Evolutionary conservation across 2,888 invertebrate genomes (phyloP).

Genomic region (Parnassius smintheus): DNA sequence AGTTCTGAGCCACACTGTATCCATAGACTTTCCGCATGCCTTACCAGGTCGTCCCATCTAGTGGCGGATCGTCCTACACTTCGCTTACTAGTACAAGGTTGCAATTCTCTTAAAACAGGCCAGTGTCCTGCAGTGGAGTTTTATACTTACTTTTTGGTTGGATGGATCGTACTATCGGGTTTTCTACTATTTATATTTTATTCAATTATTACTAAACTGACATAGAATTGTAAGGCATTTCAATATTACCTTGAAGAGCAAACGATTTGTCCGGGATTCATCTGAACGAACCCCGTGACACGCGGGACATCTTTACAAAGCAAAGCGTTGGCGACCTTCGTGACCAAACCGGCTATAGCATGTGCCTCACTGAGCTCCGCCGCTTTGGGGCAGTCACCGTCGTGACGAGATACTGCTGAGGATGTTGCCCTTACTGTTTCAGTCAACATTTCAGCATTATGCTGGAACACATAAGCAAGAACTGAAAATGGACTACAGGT

Average conservation of each 20-base stretch:
- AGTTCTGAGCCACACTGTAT: no score
- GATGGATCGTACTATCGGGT: no score
- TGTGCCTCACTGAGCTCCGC: slow-evolving; percentile 72
- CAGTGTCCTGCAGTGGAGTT: no score
- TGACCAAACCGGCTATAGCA: slow-evolving; percentile 64
- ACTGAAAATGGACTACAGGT: not conserved
- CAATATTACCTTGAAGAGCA: slow-evolving; percentile 60
- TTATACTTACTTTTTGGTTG: no score
- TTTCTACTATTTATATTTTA: no score
- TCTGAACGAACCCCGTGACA: slow-evolving; percentile 66
- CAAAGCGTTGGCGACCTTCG: slow-evolving; percentile 60
- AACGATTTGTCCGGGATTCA: slow-evolving; percentile 58
- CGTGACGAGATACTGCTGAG: slow-evolving; percentile 46
- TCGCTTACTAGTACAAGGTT: no score
- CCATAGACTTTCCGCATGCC: no score
- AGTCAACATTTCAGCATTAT: slow-evolving; percentile 63
- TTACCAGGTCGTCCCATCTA: no score
- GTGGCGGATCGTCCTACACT: no score
- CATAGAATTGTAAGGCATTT: not conserved
- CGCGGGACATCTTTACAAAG: slow-evolving; percentile 61
- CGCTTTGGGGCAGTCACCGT: slow-evolving; percentile 47
- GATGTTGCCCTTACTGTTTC: slow-evolving; percentile 57
- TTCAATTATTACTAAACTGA: no score
- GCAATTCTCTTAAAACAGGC: no score
- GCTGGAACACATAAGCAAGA: slow-evolving; percentile 41